Percentiles rank a stretch among this genome's conserved stretches.
phyloP scores from a whole-genome alignment of 2,797 vertebrate genomes.

The Squalus acanthias region DNA sequence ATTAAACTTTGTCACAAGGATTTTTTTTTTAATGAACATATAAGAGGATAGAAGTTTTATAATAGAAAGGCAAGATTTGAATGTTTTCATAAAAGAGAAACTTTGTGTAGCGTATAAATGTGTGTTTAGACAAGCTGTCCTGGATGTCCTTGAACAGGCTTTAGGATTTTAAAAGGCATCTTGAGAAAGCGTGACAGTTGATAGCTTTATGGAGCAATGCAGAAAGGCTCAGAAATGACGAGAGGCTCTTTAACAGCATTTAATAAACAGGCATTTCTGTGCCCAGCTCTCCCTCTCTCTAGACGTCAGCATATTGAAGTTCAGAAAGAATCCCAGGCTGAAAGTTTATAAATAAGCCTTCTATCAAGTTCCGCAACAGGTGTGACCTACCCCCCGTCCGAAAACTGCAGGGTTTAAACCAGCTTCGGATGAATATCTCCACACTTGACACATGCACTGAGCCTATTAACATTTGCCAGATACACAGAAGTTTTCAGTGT shows the following conservation, averaged over 20 bases:
- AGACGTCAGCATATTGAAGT: slow-evolving; percentile 88
- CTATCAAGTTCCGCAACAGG: slow-evolving; percentile 99
- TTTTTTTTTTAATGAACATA: background rate
- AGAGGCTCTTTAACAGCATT: slow-evolving; percentile 43
- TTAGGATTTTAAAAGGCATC: background rate
- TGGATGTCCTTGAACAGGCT: background rate
- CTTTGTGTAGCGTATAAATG: background rate
- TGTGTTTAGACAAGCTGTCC: slow-evolving; percentile 2
- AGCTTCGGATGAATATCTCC: slow-evolving; percentile 47
- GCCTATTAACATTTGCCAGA: slow-evolving; percentile 7
- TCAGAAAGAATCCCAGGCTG: slow-evolving; percentile 93
- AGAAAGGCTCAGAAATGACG: background rate
- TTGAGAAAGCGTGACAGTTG: background rate
- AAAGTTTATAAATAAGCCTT: slow-evolving; percentile 99
- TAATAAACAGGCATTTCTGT: slow-evolving; percentile 93
- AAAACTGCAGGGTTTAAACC: slow-evolving; percentile 99
- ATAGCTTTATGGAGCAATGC: background rate
- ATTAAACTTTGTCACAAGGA: background rate
- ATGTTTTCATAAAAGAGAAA: background rate
- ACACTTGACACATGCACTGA: background rate
- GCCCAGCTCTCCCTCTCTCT: slow-evolving; percentile 62
- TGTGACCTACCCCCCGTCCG: slow-evolving; percentile 96
- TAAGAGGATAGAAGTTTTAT: background rate
- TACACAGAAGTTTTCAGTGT: background rate
- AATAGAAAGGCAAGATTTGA: background rate